Evolutionary conservation across 2,888 invertebrate genomes (phyloP), one percentile per base, ranked within the genome.

Genomic region (Poecilus cupreus): DNA sequence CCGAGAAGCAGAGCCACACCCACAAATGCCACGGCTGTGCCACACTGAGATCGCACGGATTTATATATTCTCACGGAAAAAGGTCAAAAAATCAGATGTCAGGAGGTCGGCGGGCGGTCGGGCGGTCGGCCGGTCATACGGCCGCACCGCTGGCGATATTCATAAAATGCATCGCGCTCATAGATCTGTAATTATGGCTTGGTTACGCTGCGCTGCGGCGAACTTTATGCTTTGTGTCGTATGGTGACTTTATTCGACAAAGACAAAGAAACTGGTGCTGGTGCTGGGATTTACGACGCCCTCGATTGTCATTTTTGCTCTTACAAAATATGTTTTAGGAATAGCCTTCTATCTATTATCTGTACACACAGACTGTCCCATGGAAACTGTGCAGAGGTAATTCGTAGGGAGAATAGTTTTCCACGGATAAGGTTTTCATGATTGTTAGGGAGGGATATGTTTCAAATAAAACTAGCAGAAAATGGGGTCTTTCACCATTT

Each of bases 41-140:
- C 37, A 43, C 39, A 72, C 43, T 81, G 81, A 81, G 81, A 81
- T 81, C 74, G 74, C 64, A 49, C 20, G 75, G 74, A 75, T 81
- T 81, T 81, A 81, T 81, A 74, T 81, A 81, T 81, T 81, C 81
- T 81, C 81, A 81, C 81, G 81, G 81, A 81, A 81, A 81, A 81
- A 81, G 81, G 81, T 81, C 81, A 49, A 81, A 81, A 81, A 81
- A 81, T 81, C 60, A 39, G 64, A 75, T 74, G 81, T 81, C 81
- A 60, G 60, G 57, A 81, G 81, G 81, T 81, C 81, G 75, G 26
- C 43, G 4, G 72, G 22, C 43, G 43, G 43, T 43, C 43, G 43
- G 13, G 43, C n/a, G 13, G 43, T 43, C 43, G 43, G 43, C n/a
- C 51, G 51, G 51, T 18, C 51, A 32, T 60, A 13, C n/a, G 26